Conservation (phyloP, 53 echinoderm and acorn worm species). For the Antedon mediterranea region DNA sequence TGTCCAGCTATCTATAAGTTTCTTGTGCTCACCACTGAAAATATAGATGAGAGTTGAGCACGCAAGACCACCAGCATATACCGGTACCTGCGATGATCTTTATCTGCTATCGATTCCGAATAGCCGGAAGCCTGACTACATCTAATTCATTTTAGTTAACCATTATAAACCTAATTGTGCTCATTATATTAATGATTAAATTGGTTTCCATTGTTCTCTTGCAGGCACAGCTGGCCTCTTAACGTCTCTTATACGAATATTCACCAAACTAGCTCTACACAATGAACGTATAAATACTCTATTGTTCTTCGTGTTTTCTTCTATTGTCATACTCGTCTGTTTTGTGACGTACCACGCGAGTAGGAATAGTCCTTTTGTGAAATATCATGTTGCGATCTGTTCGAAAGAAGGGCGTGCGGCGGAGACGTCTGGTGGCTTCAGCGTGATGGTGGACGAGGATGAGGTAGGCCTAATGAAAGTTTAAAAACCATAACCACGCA, state of each 20-base stretch:
- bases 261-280: slow-evolving; percentile 51
- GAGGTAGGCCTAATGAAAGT: no score
- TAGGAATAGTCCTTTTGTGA: slow-evolving; percentile 35
- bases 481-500: no score
- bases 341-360: slow-evolving; percentile 45
- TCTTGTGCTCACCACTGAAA: no score
- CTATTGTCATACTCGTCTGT: slow-evolving; percentile 36
- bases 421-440: slow-evolving; percentile 19
- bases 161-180: no score
- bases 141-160: no score
- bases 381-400: slow-evolving; percentile 41
- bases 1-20: no score
- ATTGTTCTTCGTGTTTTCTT: slow-evolving; percentile 49
- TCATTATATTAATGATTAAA: background rate
- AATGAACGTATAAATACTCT: slow-evolving; percentile 48
- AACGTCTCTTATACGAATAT: slow-evolving; percentile 61
- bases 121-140: no score
- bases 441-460: slow-evolving; percentile 13
- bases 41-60: no score
- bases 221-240: slow-evolving; percentile 62
- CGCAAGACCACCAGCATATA: no score
- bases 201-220: background rate
- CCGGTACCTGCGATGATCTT: no score
- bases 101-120: no score
- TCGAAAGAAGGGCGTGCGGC: slow-evolving; percentile 20